Conservation (phyloP, 2,888 invertebrate genomes). For the Lasius fuliginosus region DNA sequence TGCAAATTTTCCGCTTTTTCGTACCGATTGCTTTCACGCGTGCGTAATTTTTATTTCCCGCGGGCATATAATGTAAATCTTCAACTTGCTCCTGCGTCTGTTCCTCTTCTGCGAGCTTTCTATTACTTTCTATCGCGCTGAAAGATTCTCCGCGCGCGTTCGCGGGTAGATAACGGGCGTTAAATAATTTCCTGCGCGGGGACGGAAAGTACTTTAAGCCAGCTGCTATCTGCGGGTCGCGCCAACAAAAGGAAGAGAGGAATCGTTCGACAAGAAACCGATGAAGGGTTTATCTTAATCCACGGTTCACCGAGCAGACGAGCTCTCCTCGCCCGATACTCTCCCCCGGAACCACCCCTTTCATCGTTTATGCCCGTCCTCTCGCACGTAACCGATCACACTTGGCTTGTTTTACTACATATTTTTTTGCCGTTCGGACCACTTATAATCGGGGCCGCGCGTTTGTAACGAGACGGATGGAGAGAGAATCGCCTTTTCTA, state of each 20-base stretch:
- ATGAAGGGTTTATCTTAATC: conserved; percentile 86
- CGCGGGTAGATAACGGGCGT: conserved; percentile 53
- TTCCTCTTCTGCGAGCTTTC: conserved; percentile 42
- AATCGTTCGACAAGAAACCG: conserved; percentile 84
- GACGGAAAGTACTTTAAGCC: conserved; percentile 71
- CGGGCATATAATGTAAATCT: conserved; percentile 29
- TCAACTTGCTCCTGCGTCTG: not conserved
- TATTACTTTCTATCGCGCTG: conserved; percentile 50
- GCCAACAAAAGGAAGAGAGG: conserved; percentile 75
- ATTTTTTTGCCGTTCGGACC: conserved; percentile 70
- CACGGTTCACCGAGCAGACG: conserved; percentile 85
- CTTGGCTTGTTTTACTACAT: conserved; percentile 81
- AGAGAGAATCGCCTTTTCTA: not conserved
- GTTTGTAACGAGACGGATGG: conserved; percentile 28
- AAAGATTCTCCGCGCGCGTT: conserved; percentile 25
- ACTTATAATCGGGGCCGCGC: conserved; percentile 43
- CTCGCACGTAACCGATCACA: conserved; percentile 83
- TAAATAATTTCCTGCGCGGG: conserved; percentile 71
- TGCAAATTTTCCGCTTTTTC: conserved; percentile 27
- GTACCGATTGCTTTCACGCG: conserved; percentile 40
- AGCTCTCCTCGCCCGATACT: conserved; percentile 78
- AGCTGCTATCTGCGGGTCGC: conserved; percentile 69
- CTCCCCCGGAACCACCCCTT: conserved; percentile 70
- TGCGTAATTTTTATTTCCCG: conserved; percentile 26
- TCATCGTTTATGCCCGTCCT: conserved; percentile 70